These are phyloP conservation scores for Sterrhoptilus dennistouni DNA, from an alignment of 2,113 vertebrate genomes.

Conservation along the genomic window DNA sequence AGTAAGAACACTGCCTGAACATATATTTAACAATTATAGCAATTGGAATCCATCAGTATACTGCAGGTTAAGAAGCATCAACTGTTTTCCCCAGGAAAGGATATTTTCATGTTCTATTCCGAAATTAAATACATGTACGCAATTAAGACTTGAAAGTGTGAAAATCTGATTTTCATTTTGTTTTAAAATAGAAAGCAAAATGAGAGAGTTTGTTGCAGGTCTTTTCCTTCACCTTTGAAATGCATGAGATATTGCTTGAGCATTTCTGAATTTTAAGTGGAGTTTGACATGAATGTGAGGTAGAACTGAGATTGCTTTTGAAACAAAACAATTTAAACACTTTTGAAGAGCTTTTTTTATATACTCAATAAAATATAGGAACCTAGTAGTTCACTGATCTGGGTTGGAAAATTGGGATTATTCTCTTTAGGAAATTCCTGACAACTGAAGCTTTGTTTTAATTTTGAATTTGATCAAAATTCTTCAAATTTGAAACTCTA, in stretches of 20 bases:
- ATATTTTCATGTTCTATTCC: not conserved
- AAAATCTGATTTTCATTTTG: not conserved
- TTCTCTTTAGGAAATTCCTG: not conserved
- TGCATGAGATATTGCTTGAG: rapidly evolving
- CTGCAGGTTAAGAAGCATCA: not conserved
- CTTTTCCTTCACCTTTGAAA: not conserved
- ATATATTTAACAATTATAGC: not conserved
- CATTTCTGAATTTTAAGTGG: not conserved
- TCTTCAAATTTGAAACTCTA: not conserved
- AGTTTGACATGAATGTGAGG: not conserved
- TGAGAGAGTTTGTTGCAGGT: not conserved
- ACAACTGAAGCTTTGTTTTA: not conserved
- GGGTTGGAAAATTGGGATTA: rapidly evolving
- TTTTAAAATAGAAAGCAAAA: not conserved
- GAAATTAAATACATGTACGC: not conserved
- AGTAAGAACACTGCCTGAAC: not conserved
- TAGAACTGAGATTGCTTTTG: not conserved
- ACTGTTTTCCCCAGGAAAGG: not conserved
- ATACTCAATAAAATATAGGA: not conserved
- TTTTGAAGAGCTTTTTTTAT: not conserved
- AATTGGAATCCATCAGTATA: not conserved
- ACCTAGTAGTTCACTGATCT: not conserved
- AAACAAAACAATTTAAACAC: not conserved
- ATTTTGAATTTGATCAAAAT: not conserved
- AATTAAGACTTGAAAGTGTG: not conserved